phyloP scores from a whole-genome alignment of 1,140 invertebrate species.

The Ooceraea biroi region DNA sequence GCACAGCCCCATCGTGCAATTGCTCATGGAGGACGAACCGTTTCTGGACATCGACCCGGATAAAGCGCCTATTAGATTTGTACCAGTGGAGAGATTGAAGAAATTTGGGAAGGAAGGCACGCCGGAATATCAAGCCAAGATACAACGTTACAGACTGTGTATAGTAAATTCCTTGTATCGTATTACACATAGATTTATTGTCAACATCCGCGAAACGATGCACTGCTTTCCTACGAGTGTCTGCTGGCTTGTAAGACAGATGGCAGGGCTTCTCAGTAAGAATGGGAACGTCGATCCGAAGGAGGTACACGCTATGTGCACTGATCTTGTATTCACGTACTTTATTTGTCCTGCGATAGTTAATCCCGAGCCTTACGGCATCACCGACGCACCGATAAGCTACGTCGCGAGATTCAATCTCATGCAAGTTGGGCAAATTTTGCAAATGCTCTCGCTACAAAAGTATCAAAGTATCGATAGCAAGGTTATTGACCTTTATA shows the following conservation, averaged over 20 bases:
- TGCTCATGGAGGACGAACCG: slow-evolving; percentile 97
- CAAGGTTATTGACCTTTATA: slow-evolving; percentile 91
- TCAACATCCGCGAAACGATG: slow-evolving; percentile 94
- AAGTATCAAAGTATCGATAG: slow-evolving; percentile 93
- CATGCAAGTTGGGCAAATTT: slow-evolving; percentile 95
- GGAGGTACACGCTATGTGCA: slow-evolving; percentile 93
- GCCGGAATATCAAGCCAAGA: slow-evolving; percentile 90
- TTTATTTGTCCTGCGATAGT: slow-evolving; percentile 99
- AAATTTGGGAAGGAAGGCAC: slow-evolving; percentile 93
- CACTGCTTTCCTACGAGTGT: slow-evolving; percentile 96
- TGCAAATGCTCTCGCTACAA: slow-evolving; percentile 95
- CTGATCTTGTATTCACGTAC: slow-evolving; percentile 96
- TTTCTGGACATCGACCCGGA: slow-evolving; percentile 97
- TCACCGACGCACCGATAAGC: slow-evolving; percentile 97
- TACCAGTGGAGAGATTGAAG: slow-evolving; percentile 89
- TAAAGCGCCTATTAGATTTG: slow-evolving; percentile 92
- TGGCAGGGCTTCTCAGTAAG: slow-evolving; percentile 90
- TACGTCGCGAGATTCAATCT: slow-evolving; percentile 96
- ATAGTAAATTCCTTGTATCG: slow-evolving; percentile 93
- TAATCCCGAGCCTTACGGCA: slow-evolving; percentile 98
- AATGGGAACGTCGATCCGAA: slow-evolving; percentile 88
- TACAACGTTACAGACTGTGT: slow-evolving; percentile 92
- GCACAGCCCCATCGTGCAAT: slow-evolving; percentile 95
- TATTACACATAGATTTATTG: slow-evolving; percentile 94
- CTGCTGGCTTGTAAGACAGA: slow-evolving; percentile 92